These are phyloP conservation scores for Aptenodytes forsteri DNA, from an alignment of 2,113 vertebrate species.

Conservation along the genomic window DNA sequence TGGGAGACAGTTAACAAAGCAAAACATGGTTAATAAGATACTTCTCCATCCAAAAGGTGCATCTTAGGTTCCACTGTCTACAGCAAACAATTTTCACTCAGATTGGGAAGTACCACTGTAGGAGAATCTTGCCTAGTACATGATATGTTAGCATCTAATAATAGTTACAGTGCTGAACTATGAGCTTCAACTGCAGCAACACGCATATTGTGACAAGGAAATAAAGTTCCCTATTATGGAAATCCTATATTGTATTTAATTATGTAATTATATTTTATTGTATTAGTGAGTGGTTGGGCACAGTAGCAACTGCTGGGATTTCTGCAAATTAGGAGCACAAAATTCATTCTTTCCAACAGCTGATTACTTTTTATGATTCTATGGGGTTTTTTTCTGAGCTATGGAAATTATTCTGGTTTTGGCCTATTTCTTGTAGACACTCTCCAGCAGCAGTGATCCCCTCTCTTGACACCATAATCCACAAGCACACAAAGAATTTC, in stretches of 20 bases:
- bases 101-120: neutral
- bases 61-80: neutral
- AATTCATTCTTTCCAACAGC: conserved; percentile 48
- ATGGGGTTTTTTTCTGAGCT: neutral
- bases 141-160: neutral
- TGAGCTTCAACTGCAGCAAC: conserved; percentile 42
- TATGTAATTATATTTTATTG: conserved; percentile 75
- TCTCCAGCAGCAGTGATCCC: conserved; percentile 7
- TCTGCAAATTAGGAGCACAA: conserved; percentile 50
- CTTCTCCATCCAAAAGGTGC: neutral
- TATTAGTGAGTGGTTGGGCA: conserved; percentile 56
- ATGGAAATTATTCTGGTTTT: conserved; percentile 53
- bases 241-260: conserved; percentile 75
- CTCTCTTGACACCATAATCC: neutral
- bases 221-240: conserved; percentile 70
- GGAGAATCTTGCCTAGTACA: neutral
- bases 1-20: neutral
- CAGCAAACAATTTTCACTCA: neutral
- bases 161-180: neutral
- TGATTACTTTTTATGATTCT: conserved; percentile 64
- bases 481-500: neutral
- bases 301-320: conserved; percentile 47
- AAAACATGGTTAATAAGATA: neutral
- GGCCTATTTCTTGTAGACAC: conserved; percentile 12
- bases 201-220: conserved; percentile 55